Evolutionary conservation across 2,888 invertebrate species (phyloP).

Genomic region (Andrena trimmerana): DNA sequence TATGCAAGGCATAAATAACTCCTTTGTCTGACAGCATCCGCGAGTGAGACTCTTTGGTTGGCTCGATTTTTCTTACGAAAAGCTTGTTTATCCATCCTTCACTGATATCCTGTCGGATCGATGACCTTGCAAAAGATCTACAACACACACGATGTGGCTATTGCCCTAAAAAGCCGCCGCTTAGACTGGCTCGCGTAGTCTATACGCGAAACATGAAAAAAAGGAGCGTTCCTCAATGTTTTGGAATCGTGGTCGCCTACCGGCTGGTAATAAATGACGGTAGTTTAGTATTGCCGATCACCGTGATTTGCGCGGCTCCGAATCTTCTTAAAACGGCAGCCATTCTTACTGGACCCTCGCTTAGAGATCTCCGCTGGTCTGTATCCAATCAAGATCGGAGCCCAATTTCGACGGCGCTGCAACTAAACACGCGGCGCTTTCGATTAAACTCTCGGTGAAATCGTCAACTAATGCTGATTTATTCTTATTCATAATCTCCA

Average conservation of each 20-base stretch:
- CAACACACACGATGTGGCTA: slow-evolving; percentile 54
- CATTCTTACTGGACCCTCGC: slow-evolving; percentile 79
- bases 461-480: slow-evolving; percentile 40
- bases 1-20: slow-evolving; percentile 97
- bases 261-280: slow-evolving; percentile 72
- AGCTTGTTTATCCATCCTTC: slow-evolving; percentile 96
- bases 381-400: slow-evolving; percentile 55
- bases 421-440: slow-evolving; percentile 50
- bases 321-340: slow-evolving; percentile 81
- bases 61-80: slow-evolving; percentile 95
- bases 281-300: slow-evolving; percentile 76
- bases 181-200: slow-evolving; percentile 52
- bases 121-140: slow-evolving; percentile 82
- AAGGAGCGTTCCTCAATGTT: slow-evolving; percentile 35
- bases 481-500: slow-evolving; percentile 65
- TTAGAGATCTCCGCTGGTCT: slow-evolving; percentile 46
- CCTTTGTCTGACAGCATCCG: slow-evolving; percentile 98
- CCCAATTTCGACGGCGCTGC: slow-evolving; percentile 37
- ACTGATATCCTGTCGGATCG: slow-evolving; percentile 81
- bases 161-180: slow-evolving; percentile 47
- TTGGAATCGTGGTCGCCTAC: slow-evolving; percentile 65
- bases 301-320: slow-evolving; percentile 73
- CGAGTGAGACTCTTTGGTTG: slow-evolving; percentile 98
- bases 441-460: slow-evolving; percentile 42
- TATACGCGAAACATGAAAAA: slow-evolving; percentile 48